A percentile compares a stretch with the other conserved stretches of the same genome.
These are phyloP conservation scores for Eugnorisma glareosa DNA, from an alignment of 2,888 invertebrate genomes.

Conservation along the genomic window DNA sequence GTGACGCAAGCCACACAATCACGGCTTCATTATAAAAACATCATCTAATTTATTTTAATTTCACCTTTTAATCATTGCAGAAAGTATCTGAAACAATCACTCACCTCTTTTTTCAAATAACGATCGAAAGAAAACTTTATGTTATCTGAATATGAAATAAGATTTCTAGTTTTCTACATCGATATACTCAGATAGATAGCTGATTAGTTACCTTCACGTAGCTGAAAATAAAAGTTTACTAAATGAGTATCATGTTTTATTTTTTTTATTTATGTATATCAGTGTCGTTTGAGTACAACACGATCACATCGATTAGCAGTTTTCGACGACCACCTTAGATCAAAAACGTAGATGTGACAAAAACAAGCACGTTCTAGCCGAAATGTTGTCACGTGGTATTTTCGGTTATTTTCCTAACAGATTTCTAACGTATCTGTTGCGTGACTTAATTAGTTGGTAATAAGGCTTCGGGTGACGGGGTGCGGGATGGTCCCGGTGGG, in stretches of 20 bases:
- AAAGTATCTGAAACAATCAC: slow-evolving; percentile 34
- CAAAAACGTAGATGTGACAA: slow-evolving; percentile 28
- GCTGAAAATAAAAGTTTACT: background rate
- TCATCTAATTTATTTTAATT: slow-evolving; percentile 50
- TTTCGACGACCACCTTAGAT: slow-evolving; percentile 20
- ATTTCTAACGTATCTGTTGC: slow-evolving; percentile 65
- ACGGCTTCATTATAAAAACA: slow-evolving; percentile 60
- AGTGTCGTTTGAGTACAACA: slow-evolving; percentile 7
- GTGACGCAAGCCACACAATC: slow-evolving; percentile 75
- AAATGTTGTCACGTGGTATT: slow-evolving; percentile 38
- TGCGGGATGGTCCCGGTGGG: slow-evolving; percentile 79
- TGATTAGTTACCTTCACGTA: background rate
- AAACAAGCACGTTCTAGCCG: slow-evolving; percentile 39
- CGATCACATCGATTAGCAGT: slow-evolving; percentile 13
- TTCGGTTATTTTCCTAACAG: slow-evolving; percentile 61
- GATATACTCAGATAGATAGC: background rate
- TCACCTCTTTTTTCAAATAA: slow-evolving; percentile 1
- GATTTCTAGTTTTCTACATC: background rate
- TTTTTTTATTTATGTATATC: slow-evolving; percentile 23
- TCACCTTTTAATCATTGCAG: slow-evolving; percentile 36
- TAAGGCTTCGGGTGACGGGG: slow-evolving; percentile 83
- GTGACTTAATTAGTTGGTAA: slow-evolving; percentile 76
- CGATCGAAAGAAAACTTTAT: slow-evolving; percentile 2
- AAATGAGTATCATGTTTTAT: too few relatives aligned
- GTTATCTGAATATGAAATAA: slow-evolving; percentile 9